Evolutionary conservation across 2,888 invertebrate genomes (phyloP), one percentile per base, ranked within the genome.

Genomic region (Temnothorax rugatulus): DNA sequence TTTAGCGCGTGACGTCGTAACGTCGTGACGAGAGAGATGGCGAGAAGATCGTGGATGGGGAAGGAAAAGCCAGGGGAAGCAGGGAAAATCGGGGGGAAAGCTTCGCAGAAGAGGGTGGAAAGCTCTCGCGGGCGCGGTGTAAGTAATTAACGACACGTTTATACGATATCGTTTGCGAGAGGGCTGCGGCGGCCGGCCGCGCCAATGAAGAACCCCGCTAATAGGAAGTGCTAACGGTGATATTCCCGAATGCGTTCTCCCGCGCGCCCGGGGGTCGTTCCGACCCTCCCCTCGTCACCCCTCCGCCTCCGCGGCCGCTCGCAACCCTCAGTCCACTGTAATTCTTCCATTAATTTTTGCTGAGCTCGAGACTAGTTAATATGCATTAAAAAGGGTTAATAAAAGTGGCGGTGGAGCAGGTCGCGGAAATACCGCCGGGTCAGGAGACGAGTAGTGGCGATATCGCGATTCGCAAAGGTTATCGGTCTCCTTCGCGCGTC

Each of bases 91-190:
- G 61, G 81, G 61, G 84, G 76, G 81, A 69, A 84, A 84, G 82
- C 82, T 71, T 54, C 88, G 82, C 84, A 71, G 86, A 87, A 91
- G 85, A 90, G 91, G 87, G 84, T 86, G 84, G 87, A 89, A 18
- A 86, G 90, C 90, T 92, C 91, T 92, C 92, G 93, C 91, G 93
- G 89, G 91, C 92, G 88, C 92, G 91, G 91, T 91, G 92, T 94
- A 94, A 93, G 93, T 94, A 94, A 94, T 94, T 94, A 94, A 94
- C 94, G 94, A 92, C 94, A 93, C 93, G 92, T 94, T 94, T 94
- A 93, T 94, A 93, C 94, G 93, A 94, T 94, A 94, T 94, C 93
- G 94, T 90, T 90, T 84, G 89, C 88, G 86, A 89, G 86, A 84
- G 88, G 89, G 88, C 85, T 85, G 85, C 81, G 85, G 84, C 75